Conservation (phyloP, 2,888 invertebrate species). For the Eueremaeus valkanovi region DNA sequence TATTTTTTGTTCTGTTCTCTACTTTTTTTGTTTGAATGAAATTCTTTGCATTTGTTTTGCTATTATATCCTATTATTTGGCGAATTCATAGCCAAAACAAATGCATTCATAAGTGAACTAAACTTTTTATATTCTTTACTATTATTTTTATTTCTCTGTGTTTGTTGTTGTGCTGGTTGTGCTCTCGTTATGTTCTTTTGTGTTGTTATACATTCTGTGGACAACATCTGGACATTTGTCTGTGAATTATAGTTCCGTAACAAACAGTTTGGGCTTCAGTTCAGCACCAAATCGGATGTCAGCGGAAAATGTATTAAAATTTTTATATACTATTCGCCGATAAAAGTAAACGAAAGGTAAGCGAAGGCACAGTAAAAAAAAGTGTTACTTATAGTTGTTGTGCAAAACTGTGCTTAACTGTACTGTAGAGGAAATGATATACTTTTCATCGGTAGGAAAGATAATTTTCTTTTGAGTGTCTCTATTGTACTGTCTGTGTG, state of each 20-base stretch:
- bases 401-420: too few species aligned
- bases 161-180: neutral
- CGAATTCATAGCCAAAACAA: neutral
- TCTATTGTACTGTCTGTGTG: slow-evolving; percentile 5
- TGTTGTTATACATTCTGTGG: neutral
- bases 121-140: too few species aligned
- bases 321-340: neutral
- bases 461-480: too few species aligned
- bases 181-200: neutral
- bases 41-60: neutral
- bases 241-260: too few species aligned
- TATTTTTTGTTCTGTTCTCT: neutral
- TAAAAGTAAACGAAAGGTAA: neutral
- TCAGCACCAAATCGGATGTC: neutral
- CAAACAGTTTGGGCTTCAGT: neutral
- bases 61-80: neutral
- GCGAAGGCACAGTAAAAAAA: too few species aligned
- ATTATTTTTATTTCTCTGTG: neutral
- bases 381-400: neutral
- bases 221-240: slow-evolving; percentile 13
- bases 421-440: too few species aligned
- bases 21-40: too few species aligned
- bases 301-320: neutral
- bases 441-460: too few species aligned
- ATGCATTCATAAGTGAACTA: too few species aligned